Base-by-base conservation (phyloP, 2,113 vertebrate species). In the Delphinapterus leucas region DNA sequence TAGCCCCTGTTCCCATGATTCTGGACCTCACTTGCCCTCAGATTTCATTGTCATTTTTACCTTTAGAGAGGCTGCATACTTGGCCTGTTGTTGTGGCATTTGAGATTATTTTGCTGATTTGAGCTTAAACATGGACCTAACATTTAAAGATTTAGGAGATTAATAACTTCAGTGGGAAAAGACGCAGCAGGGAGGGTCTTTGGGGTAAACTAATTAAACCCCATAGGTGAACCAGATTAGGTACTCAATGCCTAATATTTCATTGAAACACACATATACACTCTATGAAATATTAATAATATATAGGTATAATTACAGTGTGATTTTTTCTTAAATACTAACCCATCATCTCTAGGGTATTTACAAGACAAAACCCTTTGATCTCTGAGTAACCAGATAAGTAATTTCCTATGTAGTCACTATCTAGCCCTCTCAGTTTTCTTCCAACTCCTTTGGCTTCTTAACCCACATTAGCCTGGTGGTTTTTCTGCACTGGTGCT, bases 121-220 rank as follows among this genome's bases (percentile, higher is more conserved):
- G 23, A 93, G 21, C 13, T 91, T 61, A 70, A 90, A 77, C 18
- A 11, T 80, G 73, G 73, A 33, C 10, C 23, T 73, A 11, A 11
- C 2, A 53, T 44, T 60, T 86, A 95, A 91, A n/a, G 58, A 87
- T 87, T 96, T 92, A 44, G 38, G 67, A 79, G n/a, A 11, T 82
- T 94, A 71, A 73, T 96, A 80, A 89, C 23, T 88, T 87, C 18
- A 84, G 23, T 33, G 61, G 60, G n/a, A 79, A 94, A 79, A 96
- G 9, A 79, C 67, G 13, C 38, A 86, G 53, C n/a, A 13, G 87
- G 12, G 36, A 92, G n/a, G 26, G 18, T 55, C 47, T 65, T 82
- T 38, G 49, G 7, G 13, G 31, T 53, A 28, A 89, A 53, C 25
- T 58, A 84, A 80, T 44, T 73, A 49, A 87, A n/a, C 17, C 21